Evolutionary conservation across 2,797 vertebrate genomes (phyloP).

Genomic region (Enteromius fasciolatus): DNA sequence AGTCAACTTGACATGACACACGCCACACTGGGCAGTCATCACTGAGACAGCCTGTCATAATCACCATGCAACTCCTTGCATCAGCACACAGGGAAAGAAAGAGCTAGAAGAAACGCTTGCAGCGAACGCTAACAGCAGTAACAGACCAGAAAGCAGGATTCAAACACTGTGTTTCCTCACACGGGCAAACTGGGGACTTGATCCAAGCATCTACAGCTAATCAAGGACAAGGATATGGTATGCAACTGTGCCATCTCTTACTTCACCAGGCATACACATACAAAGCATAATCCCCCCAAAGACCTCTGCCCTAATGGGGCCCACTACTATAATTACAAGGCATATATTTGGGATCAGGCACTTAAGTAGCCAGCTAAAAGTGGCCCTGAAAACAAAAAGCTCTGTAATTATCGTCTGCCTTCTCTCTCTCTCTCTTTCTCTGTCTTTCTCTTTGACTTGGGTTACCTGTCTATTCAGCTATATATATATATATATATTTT

Average conservation of each 20-base stretch:
- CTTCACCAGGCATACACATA: slow-evolving; percentile 40
- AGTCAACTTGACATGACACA: slow-evolving; percentile 71
- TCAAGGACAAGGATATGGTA: slow-evolving; percentile 41
- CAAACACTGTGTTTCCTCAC: slow-evolving; percentile 39
- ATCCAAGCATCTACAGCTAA: slow-evolving; percentile 31
- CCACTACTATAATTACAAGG: slow-evolving; percentile 88
- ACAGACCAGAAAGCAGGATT: slow-evolving; percentile 54
- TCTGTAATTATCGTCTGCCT: slow-evolving; percentile 86
- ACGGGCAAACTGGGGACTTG: slow-evolving; percentile 46
- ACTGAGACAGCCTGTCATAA: slow-evolving; percentile 75
- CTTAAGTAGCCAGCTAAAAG: slow-evolving; percentile 85
- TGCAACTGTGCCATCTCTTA: slow-evolving; percentile 28
- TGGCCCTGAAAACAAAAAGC: slow-evolving; percentile 84
- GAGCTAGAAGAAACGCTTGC: slow-evolving; percentile 50
- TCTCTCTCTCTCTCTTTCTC: slow-evolving; percentile 46
- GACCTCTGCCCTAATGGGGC: slow-evolving; percentile 84
- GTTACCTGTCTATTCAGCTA: slow-evolving; percentile 82
- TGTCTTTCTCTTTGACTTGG: slow-evolving; percentile 70
- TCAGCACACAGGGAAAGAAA: slow-evolving; percentile 65
- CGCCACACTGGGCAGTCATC: slow-evolving; percentile 68
- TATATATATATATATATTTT: slow-evolving; percentile 19
- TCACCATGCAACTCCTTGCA: slow-evolving; percentile 72
- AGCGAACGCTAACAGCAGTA: background rate
- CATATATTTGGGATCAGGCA: slow-evolving; percentile 86
- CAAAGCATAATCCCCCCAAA: slow-evolving; percentile 79